Evolutionary conservation across 2,888 invertebrate species (phyloP).

Genomic region (Danaus chrysippus): DNA sequence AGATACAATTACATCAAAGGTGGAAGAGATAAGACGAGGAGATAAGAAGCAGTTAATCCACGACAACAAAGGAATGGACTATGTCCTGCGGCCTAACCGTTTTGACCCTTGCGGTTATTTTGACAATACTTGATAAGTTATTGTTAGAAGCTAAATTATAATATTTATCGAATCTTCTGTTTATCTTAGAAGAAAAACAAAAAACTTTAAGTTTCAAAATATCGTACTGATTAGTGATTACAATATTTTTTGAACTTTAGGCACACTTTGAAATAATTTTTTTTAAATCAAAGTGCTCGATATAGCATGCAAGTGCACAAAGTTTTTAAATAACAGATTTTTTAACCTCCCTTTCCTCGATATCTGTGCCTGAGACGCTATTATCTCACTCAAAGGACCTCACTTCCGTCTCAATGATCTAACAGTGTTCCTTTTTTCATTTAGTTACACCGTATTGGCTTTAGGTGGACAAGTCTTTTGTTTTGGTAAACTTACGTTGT

Average conservation of each 20-base stretch:
- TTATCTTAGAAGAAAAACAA: not conserved
- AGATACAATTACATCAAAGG: constrained; percentile 43
- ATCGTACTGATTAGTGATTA: not conserved
- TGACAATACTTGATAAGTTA: constrained; percentile 22
- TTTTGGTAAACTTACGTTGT: not conserved
- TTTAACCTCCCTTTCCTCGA: constrained; percentile 45
- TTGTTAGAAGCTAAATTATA: too few relatives aligned
- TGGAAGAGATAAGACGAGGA: constrained; percentile 43
- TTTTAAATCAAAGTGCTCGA: not conserved
- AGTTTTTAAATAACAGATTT: constrained; percentile 39
- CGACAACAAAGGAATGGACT: constrained; percentile 53
- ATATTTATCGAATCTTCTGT: too few relatives aligned
- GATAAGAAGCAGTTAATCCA: constrained; percentile 58
- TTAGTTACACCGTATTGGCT: constrained; percentile 39
- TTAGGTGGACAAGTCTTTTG: constrained; percentile 5
- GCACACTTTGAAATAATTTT: not conserved
- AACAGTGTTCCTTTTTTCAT: constrained; percentile 58
- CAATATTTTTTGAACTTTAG: not conserved
- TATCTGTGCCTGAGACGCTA: constrained; percentile 67
- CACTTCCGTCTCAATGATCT: constrained; percentile 63
- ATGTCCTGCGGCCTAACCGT: constrained; percentile 43
- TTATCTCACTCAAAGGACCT: constrained; percentile 70
- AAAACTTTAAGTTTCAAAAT: not conserved
- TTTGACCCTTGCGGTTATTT: constrained; percentile 41
- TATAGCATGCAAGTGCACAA: constrained; percentile 21